Evolutionary conservation across 2,113 vertebrate species (phyloP).

Genomic region (Datnioides undecimradiatus): DNA sequence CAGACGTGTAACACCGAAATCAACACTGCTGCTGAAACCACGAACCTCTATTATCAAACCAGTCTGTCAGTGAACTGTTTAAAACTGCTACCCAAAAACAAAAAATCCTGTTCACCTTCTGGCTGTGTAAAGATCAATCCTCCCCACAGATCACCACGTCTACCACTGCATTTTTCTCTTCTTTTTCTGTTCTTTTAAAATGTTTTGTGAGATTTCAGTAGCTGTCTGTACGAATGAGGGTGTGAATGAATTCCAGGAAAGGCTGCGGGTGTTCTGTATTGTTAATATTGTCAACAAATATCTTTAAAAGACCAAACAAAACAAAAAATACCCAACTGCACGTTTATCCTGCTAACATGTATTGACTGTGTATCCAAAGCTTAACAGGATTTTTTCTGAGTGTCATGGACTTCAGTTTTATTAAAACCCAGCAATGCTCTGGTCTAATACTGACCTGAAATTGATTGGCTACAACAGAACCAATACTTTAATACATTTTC

Average conservation of each 20-base stretch:
- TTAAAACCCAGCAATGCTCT: background rate
- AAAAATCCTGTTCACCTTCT: too few relatives aligned
- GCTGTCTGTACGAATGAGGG: background rate
- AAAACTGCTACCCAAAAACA: background rate
- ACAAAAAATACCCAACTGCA: background rate
- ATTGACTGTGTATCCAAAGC: background rate
- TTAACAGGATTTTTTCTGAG: background rate
- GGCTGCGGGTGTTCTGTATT: background rate
- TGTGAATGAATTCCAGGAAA: background rate
- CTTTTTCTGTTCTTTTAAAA: background rate
- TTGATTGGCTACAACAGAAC: background rate
- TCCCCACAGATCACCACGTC: constrained; percentile 3
- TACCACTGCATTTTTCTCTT: background rate
- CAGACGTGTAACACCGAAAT: background rate
- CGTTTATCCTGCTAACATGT: too few relatives aligned
- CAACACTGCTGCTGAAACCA: background rate
- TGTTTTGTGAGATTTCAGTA: background rate
- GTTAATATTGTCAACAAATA: background rate
- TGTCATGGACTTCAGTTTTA: background rate
- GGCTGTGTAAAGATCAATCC: background rate
- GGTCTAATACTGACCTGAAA: background rate
- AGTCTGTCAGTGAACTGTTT: background rate
- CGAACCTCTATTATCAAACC: background rate
- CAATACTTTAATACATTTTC: too few relatives aligned
- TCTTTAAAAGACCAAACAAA: background rate